Conservation (phyloP, 2,113 vertebrate species). For the Corynorhinus townsendii region DNA sequence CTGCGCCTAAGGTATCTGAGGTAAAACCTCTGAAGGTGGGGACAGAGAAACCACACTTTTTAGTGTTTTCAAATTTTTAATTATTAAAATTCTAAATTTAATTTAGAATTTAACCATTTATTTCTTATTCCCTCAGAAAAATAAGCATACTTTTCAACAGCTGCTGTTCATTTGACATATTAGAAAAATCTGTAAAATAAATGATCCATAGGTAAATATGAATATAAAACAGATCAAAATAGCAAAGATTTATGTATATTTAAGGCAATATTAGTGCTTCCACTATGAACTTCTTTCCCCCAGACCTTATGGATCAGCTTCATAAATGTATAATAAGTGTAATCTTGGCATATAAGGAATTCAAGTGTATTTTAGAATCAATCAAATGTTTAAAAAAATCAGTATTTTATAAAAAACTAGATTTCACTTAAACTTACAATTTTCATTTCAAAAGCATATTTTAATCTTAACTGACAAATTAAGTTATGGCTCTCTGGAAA, state of each 20-base stretch:
- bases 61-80: constrained; percentile 4
- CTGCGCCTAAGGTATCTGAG: background rate
- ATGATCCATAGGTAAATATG: background rate
- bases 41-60: background rate
- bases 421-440: background rate
- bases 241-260: background rate
- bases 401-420: constrained; percentile 12
- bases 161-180: background rate
- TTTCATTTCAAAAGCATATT: background rate
- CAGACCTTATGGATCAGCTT: background rate
- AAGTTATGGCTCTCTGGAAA: background rate
- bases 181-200: constrained; percentile 7
- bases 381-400: background rate
- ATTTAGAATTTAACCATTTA: background rate
- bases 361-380: constrained; percentile 5
- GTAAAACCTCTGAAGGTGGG: background rate
- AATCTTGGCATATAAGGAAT: background rate
- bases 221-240: constrained; percentile 12
- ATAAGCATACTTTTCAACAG: background rate
- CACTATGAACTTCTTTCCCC: background rate
- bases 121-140: background rate
- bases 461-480: constrained; percentile 11
- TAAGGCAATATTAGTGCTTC: background rate
- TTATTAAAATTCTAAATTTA: constrained; percentile 44
- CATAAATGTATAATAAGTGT: background rate